A percentile compares a stretch with the other conserved stretches of the same genome.
phyloP scores from a whole-genome alignment of 2,113 vertebrate genomes.

The human (Homo sapiens) region GRCh38 chr16:25333001-25333500 shows the following conservation, averaged over 20 bases:
- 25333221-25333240: background rate
- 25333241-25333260: background rate
- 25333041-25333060: background rate
- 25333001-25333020: background rate
- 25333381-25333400: conserved; percentile 54
- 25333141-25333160: background rate
- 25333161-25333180: background rate
- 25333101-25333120: background rate
- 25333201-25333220: background rate
- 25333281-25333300: background rate
- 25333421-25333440: conserved; percentile 70
- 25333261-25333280: background rate
- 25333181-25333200: too few relatives aligned
- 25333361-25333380: conserved; percentile 63
- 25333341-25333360: conserved; percentile 42
- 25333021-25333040: background rate
- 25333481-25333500: conserved; percentile 46
- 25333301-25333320: conserved; percentile 16
- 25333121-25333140: background rate
- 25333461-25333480: conserved; percentile 37
- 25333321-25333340: conserved; percentile 41
- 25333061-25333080: background rate
- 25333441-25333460: conserved; percentile 62
- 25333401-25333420: conserved; percentile 65
- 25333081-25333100: background rate